Evolutionary conservation across 2,797 vertebrate species (phyloP).

Genomic region (Steatocranus sp.): DNA sequence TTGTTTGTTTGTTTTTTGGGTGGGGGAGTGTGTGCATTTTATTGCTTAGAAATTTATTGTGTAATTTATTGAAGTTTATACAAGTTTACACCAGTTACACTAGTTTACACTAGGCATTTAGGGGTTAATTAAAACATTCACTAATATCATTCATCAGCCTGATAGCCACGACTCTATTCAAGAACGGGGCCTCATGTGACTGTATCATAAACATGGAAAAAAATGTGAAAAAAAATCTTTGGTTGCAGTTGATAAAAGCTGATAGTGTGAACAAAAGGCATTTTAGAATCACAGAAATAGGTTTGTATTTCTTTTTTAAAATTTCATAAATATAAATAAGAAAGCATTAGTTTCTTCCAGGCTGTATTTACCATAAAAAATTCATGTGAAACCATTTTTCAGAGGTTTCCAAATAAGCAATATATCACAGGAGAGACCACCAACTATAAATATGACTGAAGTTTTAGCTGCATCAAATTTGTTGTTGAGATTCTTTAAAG

Average conservation of each 20-base stretch:
- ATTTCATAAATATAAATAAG: neutral
- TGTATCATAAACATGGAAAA: neutral
- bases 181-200: neutral
- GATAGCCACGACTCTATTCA: neutral
- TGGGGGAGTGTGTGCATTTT: neutral
- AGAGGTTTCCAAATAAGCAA: neutral
- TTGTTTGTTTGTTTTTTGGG: rapidly evolving
- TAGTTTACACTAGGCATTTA: neutral
- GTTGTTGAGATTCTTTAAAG: neutral
- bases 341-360: neutral
- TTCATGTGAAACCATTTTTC: neutral
- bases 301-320: neutral
- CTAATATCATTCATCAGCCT: neutral
- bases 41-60: neutral
- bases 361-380: neutral
- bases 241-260: neutral
- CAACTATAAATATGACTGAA: neutral
- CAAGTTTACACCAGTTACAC: neutral
- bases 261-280: neutral
- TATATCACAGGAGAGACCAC: neutral
- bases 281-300: neutral
- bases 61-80: neutral
- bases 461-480: neutral
- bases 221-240: neutral
- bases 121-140: neutral